A percentile compares a stretch with the other conserved stretches of the same genome.
Evolutionary conservation across 2,797 vertebrate species (phyloP).

Genomic region (Protonibea diacanthus): DNA sequence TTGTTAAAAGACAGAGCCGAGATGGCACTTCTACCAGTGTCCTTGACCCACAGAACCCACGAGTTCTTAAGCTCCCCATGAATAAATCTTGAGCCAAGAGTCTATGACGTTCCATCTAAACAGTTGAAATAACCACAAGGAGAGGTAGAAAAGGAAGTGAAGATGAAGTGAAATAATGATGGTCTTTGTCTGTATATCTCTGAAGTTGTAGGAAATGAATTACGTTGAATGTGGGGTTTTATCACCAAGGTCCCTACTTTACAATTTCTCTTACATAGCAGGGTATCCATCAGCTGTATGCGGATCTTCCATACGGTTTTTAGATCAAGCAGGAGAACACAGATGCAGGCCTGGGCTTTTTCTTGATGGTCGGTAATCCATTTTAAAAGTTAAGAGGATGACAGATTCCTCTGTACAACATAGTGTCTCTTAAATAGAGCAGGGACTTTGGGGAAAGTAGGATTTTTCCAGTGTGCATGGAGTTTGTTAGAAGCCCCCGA

Average conservation of each 20-base stretch:
- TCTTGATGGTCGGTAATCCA: constrained; percentile 62
- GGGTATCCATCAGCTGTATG: constrained; percentile 58
- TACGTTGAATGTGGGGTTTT: constrained; percentile 53
- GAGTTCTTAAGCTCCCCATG: constrained; percentile 59
- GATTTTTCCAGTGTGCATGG: constrained; percentile 36
- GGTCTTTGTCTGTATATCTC: constrained; percentile 58
- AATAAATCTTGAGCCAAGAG: constrained; percentile 72
- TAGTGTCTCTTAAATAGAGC: constrained; percentile 43
- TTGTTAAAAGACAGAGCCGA: constrained; percentile 66
- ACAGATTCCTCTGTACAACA: constrained; percentile 54
- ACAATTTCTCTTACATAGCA: constrained; percentile 40
- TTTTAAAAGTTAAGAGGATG: constrained; percentile 61
- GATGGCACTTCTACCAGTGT: constrained; percentile 57
- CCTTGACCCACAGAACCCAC: constrained; percentile 58
- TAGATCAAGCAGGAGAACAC: constrained; percentile 66
- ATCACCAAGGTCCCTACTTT: constrained; percentile 29
- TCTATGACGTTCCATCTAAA: constrained; percentile 64
- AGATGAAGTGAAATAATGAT: constrained; percentile 64
- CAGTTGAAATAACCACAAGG: constrained; percentile 59
- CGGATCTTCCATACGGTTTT: constrained; percentile 68
- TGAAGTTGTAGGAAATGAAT: constrained; percentile 50
- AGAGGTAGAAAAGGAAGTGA: constrained; percentile 55
- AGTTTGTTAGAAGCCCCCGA: constrained; percentile 23
- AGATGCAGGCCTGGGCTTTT: constrained; percentile 56
- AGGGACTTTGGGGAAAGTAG: constrained; percentile 25